Percentiles rank a stretch among this genome's conserved stretches.
These are phyloP conservation scores for Eudasyphora cyanicolor DNA, from an alignment of 2,888 invertebrate species.

Conservation along the genomic window DNA sequence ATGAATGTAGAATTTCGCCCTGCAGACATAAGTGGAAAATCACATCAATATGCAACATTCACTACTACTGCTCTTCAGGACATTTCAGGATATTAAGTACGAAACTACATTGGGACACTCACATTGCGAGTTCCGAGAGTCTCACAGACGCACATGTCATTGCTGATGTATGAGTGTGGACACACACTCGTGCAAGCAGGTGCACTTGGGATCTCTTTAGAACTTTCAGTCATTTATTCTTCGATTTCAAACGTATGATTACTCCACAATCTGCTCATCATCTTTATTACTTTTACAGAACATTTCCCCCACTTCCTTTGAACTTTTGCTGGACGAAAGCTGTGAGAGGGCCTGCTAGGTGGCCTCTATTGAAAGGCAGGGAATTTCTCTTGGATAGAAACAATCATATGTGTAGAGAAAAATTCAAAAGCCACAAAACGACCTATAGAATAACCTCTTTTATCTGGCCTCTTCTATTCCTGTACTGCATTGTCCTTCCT, in stretches of 20 bases:
- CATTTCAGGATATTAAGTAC: constrained; percentile 26
- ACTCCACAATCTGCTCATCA: constrained; percentile 42
- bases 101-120: background rate
- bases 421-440: too few relatives aligned
- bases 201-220: background rate
- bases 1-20: constrained; percentile 57
- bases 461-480: too few relatives aligned
- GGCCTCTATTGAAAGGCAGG: too few relatives aligned
- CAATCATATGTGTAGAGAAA: too few relatives aligned
- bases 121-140: background rate
- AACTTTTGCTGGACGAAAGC: too few relatives aligned
- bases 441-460: too few relatives aligned
- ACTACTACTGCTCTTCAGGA: constrained; percentile 41
- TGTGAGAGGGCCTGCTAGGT: too few relatives aligned
- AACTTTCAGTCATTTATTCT: constrained; percentile 38
- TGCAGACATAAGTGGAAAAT: constrained; percentile 55
- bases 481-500: background rate
- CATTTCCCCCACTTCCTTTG: constrained; percentile 10
- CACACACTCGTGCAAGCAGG: too few relatives aligned
- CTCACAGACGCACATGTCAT: background rate
- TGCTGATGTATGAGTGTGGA: background rate
- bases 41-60: constrained; percentile 59
- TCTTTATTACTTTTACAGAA: constrained; percentile 33
- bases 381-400: too few relatives aligned
- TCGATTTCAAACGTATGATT: constrained; percentile 50